Conservation (phyloP, 2,888 invertebrate species). For the Chesias legatella region DNA sequence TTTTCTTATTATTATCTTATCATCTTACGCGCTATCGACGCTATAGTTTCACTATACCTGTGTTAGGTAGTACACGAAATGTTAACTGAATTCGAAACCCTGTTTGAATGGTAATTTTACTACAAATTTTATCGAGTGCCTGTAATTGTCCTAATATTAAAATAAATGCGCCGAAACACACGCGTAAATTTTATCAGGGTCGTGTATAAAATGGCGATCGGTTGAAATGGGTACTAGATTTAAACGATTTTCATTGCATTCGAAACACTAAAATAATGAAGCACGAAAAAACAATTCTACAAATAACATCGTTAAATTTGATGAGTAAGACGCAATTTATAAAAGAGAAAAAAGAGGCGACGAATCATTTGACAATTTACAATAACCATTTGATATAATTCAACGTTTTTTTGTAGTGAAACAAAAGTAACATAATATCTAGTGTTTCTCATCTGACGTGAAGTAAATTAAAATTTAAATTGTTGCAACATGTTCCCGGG, state of each 20-base stretch:
- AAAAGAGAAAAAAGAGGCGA: too few relatives aligned
- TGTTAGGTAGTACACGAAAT: too few relatives aligned
- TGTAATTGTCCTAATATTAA: slow-evolving; percentile 40
- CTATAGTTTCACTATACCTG: too few relatives aligned
- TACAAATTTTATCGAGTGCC: slow-evolving; percentile 41
- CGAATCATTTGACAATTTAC: too few relatives aligned
- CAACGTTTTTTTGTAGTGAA: too few relatives aligned
- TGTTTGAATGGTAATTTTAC: slow-evolving; percentile 56
- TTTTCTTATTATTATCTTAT: too few relatives aligned
- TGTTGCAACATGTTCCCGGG: not conserved
- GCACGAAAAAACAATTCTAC: not conserved
- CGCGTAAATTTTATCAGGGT: slow-evolving; percentile 21
- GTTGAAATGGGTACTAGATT: slow-evolving; percentile 6
- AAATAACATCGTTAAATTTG: too few relatives aligned
- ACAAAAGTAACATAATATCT: too few relatives aligned
- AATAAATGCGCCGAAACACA: slow-evolving; percentile 27
- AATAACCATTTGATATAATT: too few relatives aligned
- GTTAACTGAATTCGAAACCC: slow-evolving; percentile 43
- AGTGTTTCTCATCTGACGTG: not conserved
- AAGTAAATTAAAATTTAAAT: not conserved
- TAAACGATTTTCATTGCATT: not conserved
- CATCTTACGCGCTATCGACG: too few relatives aligned
- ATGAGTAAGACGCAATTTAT: too few relatives aligned
- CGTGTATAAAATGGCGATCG: slow-evolving; percentile 9
- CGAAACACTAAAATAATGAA: too few relatives aligned